Conservation (phyloP, 1,140 invertebrate genomes). For the Melitaea cinxia region DNA sequence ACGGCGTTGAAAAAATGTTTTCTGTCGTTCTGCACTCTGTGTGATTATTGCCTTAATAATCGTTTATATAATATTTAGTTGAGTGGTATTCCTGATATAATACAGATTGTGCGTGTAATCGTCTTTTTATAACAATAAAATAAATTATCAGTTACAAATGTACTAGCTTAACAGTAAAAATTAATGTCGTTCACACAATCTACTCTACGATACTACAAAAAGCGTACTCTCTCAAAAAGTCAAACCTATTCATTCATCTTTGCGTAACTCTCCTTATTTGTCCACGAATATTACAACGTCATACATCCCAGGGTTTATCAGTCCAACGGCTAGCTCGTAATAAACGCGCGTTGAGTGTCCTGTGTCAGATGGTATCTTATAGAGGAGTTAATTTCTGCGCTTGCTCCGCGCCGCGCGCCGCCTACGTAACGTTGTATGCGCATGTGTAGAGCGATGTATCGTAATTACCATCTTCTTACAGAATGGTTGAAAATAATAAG, state of each 20-base stretch:
- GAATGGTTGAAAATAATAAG: constrained; percentile 50
- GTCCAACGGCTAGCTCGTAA: constrained; percentile 1
- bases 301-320: constrained; percentile 3
- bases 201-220: no score
- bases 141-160: no score
- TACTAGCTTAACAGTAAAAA: background rate
- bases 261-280: constrained; percentile 26
- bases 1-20: no score
- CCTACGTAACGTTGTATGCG: constrained; percentile 51
- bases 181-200: background rate
- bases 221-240: no score
- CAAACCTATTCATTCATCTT: constrained; percentile 19
- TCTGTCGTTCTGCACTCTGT: no score
- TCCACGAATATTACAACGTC: constrained; percentile 16
- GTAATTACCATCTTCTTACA: constrained; percentile 56
- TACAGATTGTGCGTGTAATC: no score
- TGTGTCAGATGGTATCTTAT: constrained; percentile 33
- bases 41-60: no score
- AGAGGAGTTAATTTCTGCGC: constrained; percentile 47
- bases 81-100: no score
- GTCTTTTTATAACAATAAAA: no score
- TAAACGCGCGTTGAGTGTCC: constrained; percentile 2
- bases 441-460: constrained; percentile 29
- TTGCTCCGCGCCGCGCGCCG: constrained; percentile 29
- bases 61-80: no score